Percentiles rank a stretch among this genome's conserved stretches.
Conservation (phyloP, 1,140 invertebrate genomes). For the Phymastichus coffea region DNA sequence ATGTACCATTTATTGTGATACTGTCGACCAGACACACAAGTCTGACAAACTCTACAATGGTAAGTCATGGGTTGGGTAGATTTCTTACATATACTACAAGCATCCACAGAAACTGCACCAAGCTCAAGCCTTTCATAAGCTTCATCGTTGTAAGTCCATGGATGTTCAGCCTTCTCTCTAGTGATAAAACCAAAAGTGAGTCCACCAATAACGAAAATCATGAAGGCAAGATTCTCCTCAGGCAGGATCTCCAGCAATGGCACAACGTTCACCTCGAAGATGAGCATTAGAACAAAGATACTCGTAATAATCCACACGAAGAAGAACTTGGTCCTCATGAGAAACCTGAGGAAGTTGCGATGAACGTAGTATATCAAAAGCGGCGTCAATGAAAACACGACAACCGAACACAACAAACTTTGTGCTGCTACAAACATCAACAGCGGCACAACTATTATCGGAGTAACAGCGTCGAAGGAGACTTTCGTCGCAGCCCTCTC, state of each 20-base stretch:
- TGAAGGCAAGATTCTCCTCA: slow-evolving; percentile 66
- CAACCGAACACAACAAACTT: slow-evolving; percentile 60
- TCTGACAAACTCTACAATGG: slow-evolving; percentile 51
- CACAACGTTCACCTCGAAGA: slow-evolving; percentile 67
- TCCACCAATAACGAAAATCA: slow-evolving; percentile 59
- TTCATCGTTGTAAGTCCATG: slow-evolving; percentile 34
- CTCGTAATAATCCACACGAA: slow-evolving; percentile 68
- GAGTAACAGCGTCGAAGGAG: slow-evolving; percentile 62
- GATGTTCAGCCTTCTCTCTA: slow-evolving; percentile 55
- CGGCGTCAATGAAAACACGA: slow-evolving; percentile 63
- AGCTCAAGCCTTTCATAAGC: too few species aligned
- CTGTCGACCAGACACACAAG: slow-evolving; percentile 48
- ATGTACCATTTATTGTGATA: slow-evolving; percentile 54
- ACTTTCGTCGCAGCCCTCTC: slow-evolving; percentile 56
- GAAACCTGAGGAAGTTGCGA: slow-evolving; percentile 58
- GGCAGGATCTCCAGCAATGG: slow-evolving; percentile 66
- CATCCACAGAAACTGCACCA: slow-evolving; percentile 49
- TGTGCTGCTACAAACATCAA: slow-evolving; percentile 62
- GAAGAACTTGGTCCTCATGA: slow-evolving; percentile 67
- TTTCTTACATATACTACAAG: slow-evolving; percentile 49
- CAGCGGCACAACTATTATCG: slow-evolving; percentile 64
- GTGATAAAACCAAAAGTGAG: slow-evolving; percentile 63
- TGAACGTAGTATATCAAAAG: slow-evolving; percentile 64
- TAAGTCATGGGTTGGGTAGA: slow-evolving; percentile 43
- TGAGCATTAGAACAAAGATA: slow-evolving; percentile 61